Percentiles rank a stretch among this genome's conserved stretches.
Conservation (phyloP, 2,888 invertebrate genomes). For the Mystacides longicornis region DNA sequence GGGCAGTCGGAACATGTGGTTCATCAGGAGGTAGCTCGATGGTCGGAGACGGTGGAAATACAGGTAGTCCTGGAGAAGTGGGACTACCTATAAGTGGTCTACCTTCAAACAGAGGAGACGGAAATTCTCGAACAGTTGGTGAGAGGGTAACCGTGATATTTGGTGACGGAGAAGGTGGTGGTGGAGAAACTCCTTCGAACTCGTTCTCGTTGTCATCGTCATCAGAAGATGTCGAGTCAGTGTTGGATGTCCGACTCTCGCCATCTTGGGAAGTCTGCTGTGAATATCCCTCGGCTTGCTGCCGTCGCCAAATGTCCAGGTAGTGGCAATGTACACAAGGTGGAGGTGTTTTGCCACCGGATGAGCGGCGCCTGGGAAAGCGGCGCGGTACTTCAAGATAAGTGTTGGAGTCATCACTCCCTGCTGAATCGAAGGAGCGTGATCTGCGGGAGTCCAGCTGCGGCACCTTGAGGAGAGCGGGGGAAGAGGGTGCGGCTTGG, state of each 20-base stretch:
- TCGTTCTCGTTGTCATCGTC: conserved; percentile 45
- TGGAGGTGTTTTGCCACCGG: conserved; percentile 57
- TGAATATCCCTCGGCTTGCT: conserved; percentile 41
- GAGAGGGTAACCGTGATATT: conserved; percentile 57
- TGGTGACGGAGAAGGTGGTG: conserved; percentile 39
- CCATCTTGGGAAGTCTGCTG: conserved; percentile 33
- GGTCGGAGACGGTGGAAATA: conserved; percentile 45
- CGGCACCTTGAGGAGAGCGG: conserved; percentile 58
- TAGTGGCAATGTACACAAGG: conserved; percentile 73
- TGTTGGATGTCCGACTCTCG: conserved; percentile 42
- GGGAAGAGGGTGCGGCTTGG: conserved; percentile 36
- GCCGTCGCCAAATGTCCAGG: conserved; percentile 63
- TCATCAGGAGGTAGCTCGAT: conserved; percentile 53
- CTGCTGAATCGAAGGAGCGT: conserved; percentile 73
- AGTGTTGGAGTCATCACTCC: conserved; percentile 59
- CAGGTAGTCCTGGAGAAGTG: conserved; percentile 48
- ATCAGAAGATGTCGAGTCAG: conserved; percentile 39
- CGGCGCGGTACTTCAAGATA: conserved; percentile 55
- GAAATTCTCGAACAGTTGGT: conserved; percentile 41
- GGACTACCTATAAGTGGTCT: conserved; percentile 33
- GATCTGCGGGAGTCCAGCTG: conserved; percentile 62
- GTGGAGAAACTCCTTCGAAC: conserved; percentile 37
- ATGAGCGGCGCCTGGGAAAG: conserved; percentile 56
- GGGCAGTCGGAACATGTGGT: conserved; percentile 38
- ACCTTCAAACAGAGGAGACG: conserved; percentile 39